Evolutionary conservation across 2,888 invertebrate species (phyloP).

Genomic region (Ophraella communa): DNA sequence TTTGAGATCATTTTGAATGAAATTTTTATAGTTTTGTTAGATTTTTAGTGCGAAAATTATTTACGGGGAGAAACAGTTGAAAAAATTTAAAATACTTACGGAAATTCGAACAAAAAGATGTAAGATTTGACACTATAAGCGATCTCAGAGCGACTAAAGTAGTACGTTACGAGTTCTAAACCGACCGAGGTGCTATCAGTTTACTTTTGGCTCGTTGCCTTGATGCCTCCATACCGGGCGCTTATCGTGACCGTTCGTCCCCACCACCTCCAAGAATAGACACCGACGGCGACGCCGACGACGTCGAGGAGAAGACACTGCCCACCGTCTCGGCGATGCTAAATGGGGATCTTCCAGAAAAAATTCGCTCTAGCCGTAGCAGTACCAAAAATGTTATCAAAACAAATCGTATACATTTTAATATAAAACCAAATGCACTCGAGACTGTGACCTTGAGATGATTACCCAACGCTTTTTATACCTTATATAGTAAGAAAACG

Average conservation of each 20-base stretch:
- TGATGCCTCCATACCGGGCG: conserved; percentile 51
- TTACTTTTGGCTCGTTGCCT: conserved; percentile 42
- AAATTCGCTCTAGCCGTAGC: not conserved
- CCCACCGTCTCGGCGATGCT: conserved; percentile 16
- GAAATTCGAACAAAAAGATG: conserved; percentile 24
- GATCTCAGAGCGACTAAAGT: conserved; percentile 53
- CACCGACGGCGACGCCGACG: conserved; percentile 39
- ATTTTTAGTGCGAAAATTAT: too few relatives aligned
- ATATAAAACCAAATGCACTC: too few relatives aligned
- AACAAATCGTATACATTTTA: not conserved
- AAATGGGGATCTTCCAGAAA: conserved; percentile 31
- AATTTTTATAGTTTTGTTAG: too few relatives aligned
- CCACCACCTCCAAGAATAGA: conserved; percentile 50
- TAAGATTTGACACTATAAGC: conserved; percentile 43
- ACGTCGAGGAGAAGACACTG: conserved; percentile 4
- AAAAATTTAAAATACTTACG: conserved; percentile 33
- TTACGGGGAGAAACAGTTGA: too few relatives aligned
- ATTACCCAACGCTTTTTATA: not conserved
- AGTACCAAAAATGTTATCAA: conserved; percentile 18
- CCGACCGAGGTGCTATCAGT: conserved; percentile 51
- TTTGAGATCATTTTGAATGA: too few relatives aligned
- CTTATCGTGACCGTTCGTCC: conserved; percentile 28
- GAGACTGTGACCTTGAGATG: not conserved
- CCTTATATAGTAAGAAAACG: not conserved
- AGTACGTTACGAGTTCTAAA: conserved; percentile 29